Evolutionary conservation across 1,140 invertebrate genomes (phyloP).

Genomic region (Cryptotermes secundus): DNA sequence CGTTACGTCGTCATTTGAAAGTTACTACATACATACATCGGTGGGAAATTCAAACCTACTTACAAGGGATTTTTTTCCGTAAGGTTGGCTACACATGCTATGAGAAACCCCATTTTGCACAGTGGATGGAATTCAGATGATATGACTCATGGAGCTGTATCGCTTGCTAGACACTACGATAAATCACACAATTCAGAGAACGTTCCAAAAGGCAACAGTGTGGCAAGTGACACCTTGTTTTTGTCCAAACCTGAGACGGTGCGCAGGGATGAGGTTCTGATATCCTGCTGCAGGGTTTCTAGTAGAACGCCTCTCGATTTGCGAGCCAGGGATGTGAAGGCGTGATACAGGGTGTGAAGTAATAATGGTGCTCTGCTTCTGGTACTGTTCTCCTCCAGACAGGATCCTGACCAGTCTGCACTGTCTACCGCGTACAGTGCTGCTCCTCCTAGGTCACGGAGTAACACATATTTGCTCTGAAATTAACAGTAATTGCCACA

Average conservation of each 20-base stretch:
- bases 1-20: too few species aligned
- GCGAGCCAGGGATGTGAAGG: conserved; percentile 52
- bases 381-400: conserved; percentile 38
- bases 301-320: conserved; percentile 52
- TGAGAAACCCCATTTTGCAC: too few species aligned
- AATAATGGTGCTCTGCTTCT: conserved; percentile 38
- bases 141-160: too few species aligned
- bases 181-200: too few species aligned
- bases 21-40: too few species aligned
- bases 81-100: too few species aligned
- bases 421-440: conserved; percentile 47
- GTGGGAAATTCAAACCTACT: too few species aligned
- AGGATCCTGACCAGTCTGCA: conserved; percentile 44
- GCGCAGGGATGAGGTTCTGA: conserved; percentile 39
- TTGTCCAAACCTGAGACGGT: conserved; percentile 14
- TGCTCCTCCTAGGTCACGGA: conserved; percentile 58
- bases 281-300: conserved; percentile 45
- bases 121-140: too few species aligned
- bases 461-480: conserved; percentile 59
- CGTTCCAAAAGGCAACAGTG: too few species aligned
- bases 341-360: conserved; percentile 44
- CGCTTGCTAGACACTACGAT: too few species aligned
- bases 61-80: too few species aligned
- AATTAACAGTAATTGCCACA: conserved; percentile 23
- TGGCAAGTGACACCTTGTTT: too few species aligned